Conservation (phyloP, 1,140 invertebrate species). For the Aphidius gifuensis region DNA sequence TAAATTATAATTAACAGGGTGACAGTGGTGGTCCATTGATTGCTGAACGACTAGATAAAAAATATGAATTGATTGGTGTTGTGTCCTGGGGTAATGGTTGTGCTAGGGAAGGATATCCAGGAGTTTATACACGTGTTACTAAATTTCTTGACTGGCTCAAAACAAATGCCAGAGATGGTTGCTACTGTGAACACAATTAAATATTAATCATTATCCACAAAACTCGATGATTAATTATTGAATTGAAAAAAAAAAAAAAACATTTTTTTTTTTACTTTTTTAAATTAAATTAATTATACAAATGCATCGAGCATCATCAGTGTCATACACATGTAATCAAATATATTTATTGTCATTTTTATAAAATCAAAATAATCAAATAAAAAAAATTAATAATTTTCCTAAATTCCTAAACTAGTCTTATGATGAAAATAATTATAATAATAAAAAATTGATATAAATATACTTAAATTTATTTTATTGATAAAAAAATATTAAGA, state of each 20-base stretch:
- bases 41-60: constrained; percentile 66
- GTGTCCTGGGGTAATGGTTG: constrained; percentile 54
- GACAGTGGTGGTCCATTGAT: constrained; percentile 89
- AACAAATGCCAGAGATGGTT: constrained; percentile 60
- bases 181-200: constrained; percentile 52
- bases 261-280: too few species aligned
- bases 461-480: too few species aligned
- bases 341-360: neutral
- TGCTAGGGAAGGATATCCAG: constrained; percentile 61
- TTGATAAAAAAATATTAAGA: too few species aligned
- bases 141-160: constrained; percentile 68
- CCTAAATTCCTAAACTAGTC: too few species aligned
- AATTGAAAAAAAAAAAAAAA: constrained; percentile 5
- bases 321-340: neutral
- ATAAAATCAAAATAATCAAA: constrained; percentile 6
- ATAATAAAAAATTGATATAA: too few species aligned
- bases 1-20: constrained; percentile 54
- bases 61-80: constrained; percentile 73
- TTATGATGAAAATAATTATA: too few species aligned
- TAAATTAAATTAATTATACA: too few species aligned
- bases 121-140: constrained; percentile 70
- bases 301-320: neutral
- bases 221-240: neutral
- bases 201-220: constrained; percentile 9
- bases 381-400: constrained; percentile 1